Conservation (phyloP, 2,113 vertebrate genomes). For the Heterochromis multidens region DNA sequence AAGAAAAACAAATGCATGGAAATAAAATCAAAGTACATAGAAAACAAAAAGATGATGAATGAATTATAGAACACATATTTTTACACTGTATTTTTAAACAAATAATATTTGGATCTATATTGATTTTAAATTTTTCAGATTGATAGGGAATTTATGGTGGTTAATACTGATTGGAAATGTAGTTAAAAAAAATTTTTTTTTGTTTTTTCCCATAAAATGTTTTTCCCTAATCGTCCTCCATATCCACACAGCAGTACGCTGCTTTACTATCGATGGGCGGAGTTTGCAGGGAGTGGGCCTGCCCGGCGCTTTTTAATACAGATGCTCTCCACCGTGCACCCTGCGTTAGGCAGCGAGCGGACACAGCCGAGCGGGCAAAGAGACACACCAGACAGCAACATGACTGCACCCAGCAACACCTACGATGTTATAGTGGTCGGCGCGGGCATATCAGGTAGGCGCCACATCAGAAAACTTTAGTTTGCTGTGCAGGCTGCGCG, state of each 20-base stretch:
- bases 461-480: background rate
- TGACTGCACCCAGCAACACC: constrained; percentile 77
- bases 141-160: no score
- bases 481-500: background rate
- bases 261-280: constrained; percentile 52
- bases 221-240: background rate
- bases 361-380: background rate
- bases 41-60: background rate
- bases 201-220: background rate
- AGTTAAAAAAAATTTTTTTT: no score
- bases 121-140: background rate
- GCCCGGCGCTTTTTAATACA: constrained; percentile 60
- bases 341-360: constrained; percentile 34
- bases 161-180: no score
- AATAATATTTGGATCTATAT: background rate
- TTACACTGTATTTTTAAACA: background rate
- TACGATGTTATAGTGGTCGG: constrained; percentile 90
- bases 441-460: constrained; percentile 91
- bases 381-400: constrained; percentile 50
- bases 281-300: constrained; percentile 38
- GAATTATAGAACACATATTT: background rate
- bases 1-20: background rate
- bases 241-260: background rate
- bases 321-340: constrained; percentile 50
- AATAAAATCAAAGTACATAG: background rate